Base-by-base conservation (phyloP, 2,888 invertebrate genomes). In the Leucoma salicis region DNA sequence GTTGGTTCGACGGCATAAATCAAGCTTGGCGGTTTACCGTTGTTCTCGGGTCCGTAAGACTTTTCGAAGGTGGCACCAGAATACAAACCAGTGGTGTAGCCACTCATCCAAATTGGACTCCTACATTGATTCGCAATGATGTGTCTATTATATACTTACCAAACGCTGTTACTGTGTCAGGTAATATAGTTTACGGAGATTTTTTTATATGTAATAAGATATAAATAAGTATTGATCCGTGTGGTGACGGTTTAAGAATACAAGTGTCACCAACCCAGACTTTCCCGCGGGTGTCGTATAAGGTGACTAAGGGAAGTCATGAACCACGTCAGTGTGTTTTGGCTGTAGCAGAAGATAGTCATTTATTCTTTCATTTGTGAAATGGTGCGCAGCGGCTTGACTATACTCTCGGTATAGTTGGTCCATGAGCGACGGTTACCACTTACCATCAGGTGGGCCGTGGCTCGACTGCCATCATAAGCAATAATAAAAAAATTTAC, bases 61-160 rank as follows among this genome's bases (percentile, higher is more conserved):
- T 83, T 1, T 83, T 79, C 56, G 46, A 41, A 25, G 83, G 82
- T 2, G 83, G 84, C 13, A 64, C 56, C n/a, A 70, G 82, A 12
- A 0, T 72, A 0, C 42, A 60, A 1, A 46, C 70, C 6, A 72
- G 65, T 10, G 60, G 52, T 1, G 59, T 76, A 3, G 57, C 57
- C 6, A 47, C 57, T 47, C 82, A 84, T 39, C 66, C 70, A 0
- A 60, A 58, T 33, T 83, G 76, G 76, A 42, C 14, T 3, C 68
- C 79, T 0, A 0, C 13, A 2, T 48, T 63, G 1, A 50, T 57
- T 21, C 63, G 70, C 5, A 78, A 82, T 42, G 83, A 84, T 45
- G 49, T 83, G 4, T 79, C 67, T 21, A 52, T 82, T 0, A 42
- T 74, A 16, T 56, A 53, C 32, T 40, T 80, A 13, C 42, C 64